Conservation (phyloP, 2,113 vertebrate species). For the Bubalus kerabau region DNA sequence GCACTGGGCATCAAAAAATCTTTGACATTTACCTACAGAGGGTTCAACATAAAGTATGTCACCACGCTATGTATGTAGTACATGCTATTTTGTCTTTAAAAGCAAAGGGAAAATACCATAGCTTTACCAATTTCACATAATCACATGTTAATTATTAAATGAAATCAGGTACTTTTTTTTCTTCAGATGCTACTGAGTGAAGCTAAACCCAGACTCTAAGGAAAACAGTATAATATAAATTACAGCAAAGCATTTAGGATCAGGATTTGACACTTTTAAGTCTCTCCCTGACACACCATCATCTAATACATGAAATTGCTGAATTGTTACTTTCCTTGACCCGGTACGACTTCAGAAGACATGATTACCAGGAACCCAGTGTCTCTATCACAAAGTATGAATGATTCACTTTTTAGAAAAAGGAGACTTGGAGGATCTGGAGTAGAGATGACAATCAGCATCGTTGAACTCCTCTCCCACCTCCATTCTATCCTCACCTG, state of each 20-base stretch:
- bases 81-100: background rate
- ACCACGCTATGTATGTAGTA: background rate
- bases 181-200: background rate
- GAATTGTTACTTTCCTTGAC: background rate
- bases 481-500: background rate
- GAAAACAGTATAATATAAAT: background rate
- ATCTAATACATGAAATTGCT: background rate
- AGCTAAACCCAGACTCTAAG: background rate
- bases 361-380: background rate
- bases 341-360: background rate
- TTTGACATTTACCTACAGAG: background rate
- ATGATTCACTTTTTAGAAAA: background rate
- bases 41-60: background rate
- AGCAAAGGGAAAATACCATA: background rate
- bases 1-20: background rate
- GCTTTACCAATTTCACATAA: background rate
- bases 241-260: background rate
- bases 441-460: background rate
- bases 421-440: background rate
- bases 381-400: background rate
- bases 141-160: background rate
- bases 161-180: background rate
- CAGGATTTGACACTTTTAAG: background rate
- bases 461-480: rapidly evolving
- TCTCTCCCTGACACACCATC: background rate